These are phyloP conservation scores for Helicoverpa assulta DNA, from an alignment of 2,888 invertebrate species.

Conservation along the genomic window DNA sequence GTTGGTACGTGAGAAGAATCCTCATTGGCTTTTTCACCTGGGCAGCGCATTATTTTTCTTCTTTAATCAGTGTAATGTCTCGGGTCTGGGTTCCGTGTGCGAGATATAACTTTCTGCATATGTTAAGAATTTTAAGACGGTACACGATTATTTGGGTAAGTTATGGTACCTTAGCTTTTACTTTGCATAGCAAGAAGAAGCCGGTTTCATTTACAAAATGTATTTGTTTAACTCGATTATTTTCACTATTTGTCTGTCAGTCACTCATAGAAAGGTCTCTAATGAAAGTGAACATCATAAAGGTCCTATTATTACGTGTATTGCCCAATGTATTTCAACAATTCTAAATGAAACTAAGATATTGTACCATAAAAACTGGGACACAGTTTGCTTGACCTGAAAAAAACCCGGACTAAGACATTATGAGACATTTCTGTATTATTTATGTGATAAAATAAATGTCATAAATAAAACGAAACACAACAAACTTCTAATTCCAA, in stretches of 20 bases:
- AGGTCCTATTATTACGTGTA: no score
- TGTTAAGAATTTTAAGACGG: conserved; percentile 37
- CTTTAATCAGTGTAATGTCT: conserved; percentile 65
- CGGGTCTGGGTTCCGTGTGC: conserved; percentile 28
- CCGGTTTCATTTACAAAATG: neutral
- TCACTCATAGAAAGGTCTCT: no score
- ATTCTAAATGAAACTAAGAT: no score
- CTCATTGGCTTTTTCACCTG: conserved; percentile 61
- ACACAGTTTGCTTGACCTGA: no score
- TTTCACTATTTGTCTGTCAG: no score
- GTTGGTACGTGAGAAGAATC: conserved; percentile 60
- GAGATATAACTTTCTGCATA: conserved; percentile 34
- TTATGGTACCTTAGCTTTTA: conserved; percentile 1
- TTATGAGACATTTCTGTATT: no score
- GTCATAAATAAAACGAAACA: no score
- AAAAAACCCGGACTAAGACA: no score
- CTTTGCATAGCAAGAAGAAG: neutral
- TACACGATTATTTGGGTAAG: conserved; percentile 5
- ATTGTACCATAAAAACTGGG: no score
- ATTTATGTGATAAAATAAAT: no score
- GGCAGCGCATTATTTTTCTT: conserved; percentile 57
- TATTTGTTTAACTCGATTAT: neutral
- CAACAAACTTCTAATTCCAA: neutral
- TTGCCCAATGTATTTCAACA: no score
- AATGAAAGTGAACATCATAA: no score